Evolutionary conservation across 2,113 vertebrate genomes (phyloP).

Genomic region (Todiramphus chloris): DNA sequence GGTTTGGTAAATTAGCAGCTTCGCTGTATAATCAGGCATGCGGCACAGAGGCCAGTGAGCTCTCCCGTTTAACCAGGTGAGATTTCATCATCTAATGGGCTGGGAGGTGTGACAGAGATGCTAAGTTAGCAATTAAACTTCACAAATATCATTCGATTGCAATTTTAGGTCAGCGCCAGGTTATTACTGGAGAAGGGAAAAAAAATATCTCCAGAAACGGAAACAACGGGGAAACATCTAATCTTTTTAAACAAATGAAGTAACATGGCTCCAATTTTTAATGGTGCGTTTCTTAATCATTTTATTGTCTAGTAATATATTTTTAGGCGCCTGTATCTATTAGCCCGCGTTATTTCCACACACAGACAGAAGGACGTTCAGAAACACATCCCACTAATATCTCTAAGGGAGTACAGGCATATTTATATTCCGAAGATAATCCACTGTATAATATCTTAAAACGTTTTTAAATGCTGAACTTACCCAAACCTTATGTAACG

Average conservation of each 20-base stretch:
- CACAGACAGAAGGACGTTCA: neutral
- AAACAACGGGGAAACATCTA: slow-evolving; percentile 52
- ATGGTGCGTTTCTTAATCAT: slow-evolving; percentile 38
- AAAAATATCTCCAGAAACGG: slow-evolving; percentile 31
- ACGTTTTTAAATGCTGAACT: neutral
- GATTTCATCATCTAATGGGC: slow-evolving; percentile 83
- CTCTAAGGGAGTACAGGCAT: neutral
- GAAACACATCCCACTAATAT: neutral
- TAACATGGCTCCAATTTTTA: slow-evolving; percentile 46
- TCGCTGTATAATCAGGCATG: slow-evolving; percentile 90
- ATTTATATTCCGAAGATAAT: neutral
- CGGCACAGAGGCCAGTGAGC: slow-evolving; percentile 79
- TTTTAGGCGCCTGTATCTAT: neutral
- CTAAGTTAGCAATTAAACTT: slow-evolving; percentile 86
- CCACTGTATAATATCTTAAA: neutral
- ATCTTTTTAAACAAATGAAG: slow-evolving; percentile 63
- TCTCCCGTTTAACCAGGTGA: slow-evolving; percentile 81
- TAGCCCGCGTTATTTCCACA: neutral
- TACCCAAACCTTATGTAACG: neutral
- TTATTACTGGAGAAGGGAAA: slow-evolving; percentile 45
- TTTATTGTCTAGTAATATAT: slow-evolving; percentile 39
- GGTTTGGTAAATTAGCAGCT: slow-evolving; percentile 89
- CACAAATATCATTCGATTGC: slow-evolving; percentile 78
- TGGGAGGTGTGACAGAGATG: slow-evolving; percentile 82
- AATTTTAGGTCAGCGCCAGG: slow-evolving; percentile 69